A percentile compares a stretch with the other conserved stretches of the same genome.
Evolutionary conservation across 2,797 vertebrate genomes (phyloP).

Genomic region (Anguilla obscura): DNA sequence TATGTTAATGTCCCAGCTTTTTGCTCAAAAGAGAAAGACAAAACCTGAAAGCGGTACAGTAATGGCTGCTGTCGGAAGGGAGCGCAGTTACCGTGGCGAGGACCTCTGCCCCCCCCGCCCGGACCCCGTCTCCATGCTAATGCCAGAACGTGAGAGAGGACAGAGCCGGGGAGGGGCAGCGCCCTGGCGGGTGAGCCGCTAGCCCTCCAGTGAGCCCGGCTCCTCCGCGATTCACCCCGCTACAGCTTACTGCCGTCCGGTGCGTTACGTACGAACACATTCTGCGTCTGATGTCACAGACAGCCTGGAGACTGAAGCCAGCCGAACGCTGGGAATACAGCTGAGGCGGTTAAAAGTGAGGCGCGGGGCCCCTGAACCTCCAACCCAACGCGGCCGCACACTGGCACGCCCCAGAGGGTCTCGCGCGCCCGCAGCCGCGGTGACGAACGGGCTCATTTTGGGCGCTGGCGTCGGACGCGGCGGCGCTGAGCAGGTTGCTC

Average conservation of each 20-base stretch:
- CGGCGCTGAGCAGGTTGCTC: constrained; percentile 8
- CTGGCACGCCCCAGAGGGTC: neutral
- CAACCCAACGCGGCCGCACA: neutral
- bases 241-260: neutral
- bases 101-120: neutral
- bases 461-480: neutral
- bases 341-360: neutral
- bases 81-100: neutral
- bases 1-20: constrained; percentile 48
- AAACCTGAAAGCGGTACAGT: constrained; percentile 16
- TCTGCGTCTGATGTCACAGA: neutral
- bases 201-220: neutral
- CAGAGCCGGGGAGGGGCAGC: neutral
- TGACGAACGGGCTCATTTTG: neutral
- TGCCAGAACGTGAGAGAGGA: too few relatives aligned
- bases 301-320: neutral
- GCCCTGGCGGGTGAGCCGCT: neutral
- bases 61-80: neutral
- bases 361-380: neutral
- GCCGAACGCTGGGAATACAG: neutral
- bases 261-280: constrained; percentile 2
- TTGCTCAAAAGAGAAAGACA: neutral
- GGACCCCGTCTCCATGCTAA: neutral
- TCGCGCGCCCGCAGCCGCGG: too few relatives aligned
- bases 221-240: neutral